phyloP scores from a whole-genome alignment of 2,113 vertebrate genomes.

The Cranoglanis bouderius region DNA sequence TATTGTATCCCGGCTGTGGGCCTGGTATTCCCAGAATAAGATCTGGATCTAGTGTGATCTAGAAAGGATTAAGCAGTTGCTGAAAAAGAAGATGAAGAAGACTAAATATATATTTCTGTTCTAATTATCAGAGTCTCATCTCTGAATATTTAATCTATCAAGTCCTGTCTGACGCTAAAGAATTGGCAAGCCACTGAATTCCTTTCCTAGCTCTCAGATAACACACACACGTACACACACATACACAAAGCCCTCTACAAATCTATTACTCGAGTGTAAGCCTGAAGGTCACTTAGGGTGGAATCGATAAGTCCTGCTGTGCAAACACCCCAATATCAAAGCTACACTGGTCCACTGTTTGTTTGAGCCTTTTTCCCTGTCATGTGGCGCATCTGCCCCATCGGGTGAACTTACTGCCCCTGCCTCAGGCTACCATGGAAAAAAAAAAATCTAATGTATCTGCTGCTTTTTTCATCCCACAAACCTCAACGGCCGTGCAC shows the following conservation, averaged over 20 bases:
- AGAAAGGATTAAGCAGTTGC: background rate
- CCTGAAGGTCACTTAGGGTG: slow-evolving; percentile 51
- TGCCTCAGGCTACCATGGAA: background rate
- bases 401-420: background rate
- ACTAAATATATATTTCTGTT: background rate
- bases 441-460: background rate
- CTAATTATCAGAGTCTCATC: background rate
- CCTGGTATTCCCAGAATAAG: background rate
- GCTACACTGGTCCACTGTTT: slow-evolving; percentile 19
- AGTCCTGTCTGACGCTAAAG: background rate
- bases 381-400: background rate
- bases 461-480: background rate
- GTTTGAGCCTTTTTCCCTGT: slow-evolving; percentile 19
- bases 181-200: background rate
- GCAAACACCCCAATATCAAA: slow-evolving; percentile 41
- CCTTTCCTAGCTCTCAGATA: background rate
- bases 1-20: background rate
- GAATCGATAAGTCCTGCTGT: slow-evolving; percentile 54
- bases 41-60: background rate
- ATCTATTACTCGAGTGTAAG: slow-evolving; percentile 49
- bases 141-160: background rate
- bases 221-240: slow-evolving; percentile 27
- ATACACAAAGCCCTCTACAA: slow-evolving; percentile 48
- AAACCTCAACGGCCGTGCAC: background rate
- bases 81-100: no score